These are phyloP conservation scores for Aix galericulata DNA, from an alignment of 2,113 vertebrate species.

Conservation along the genomic window DNA sequence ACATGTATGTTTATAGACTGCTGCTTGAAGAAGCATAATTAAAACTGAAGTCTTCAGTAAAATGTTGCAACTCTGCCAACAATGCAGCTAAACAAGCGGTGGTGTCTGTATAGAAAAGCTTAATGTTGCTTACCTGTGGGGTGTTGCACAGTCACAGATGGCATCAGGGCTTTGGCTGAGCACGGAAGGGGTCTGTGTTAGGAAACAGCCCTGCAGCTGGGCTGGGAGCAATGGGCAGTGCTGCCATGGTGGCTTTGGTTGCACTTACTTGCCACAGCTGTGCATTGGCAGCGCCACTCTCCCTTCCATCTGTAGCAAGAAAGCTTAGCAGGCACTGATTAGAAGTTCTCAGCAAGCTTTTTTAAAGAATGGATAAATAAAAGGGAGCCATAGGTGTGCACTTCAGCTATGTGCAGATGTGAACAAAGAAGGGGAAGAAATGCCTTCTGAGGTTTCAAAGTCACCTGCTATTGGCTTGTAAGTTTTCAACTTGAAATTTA, in stretches of 20 bases:
- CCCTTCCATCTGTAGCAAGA: background rate
- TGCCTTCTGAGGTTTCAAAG: background rate
- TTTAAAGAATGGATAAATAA: background rate
- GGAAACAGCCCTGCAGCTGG: background rate
- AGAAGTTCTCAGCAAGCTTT: constrained; percentile 4
- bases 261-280: background rate
- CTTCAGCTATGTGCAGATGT: background rate
- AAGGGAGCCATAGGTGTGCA: background rate
- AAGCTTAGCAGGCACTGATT: background rate
- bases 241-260: accelerated
- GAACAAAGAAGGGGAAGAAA: background rate
- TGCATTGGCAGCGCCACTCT: too few species aligned
- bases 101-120: background rate
- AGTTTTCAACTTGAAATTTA: background rate
- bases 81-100: background rate
- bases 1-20: background rate
- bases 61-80: background rate
- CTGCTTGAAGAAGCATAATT: background rate
- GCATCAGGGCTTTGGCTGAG: background rate
- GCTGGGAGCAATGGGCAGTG: background rate
- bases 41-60: background rate
- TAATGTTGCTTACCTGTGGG: background rate
- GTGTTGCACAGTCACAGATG: background rate
- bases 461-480: background rate
- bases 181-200: too few species aligned